Base-by-base conservation (phyloP, 2,113 vertebrate genomes). In the Eulacestoma nigropectus region DNA sequence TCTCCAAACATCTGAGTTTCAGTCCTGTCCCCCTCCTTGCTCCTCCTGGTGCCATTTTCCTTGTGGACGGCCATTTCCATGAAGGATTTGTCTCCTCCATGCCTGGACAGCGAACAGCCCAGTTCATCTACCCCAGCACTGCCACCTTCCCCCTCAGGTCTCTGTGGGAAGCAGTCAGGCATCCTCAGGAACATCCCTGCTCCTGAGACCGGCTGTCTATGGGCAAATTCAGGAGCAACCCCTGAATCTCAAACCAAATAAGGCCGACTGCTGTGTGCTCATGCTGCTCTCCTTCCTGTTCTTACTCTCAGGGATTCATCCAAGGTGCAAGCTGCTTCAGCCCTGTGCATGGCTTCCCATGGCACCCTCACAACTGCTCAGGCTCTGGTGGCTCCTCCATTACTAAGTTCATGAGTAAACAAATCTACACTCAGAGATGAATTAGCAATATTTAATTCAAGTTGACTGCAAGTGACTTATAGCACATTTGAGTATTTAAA, bases 171-270 rank as follows among this genome's bases (percentile, higher is more conserved):
- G 33, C 35, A 60, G 10, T 13, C 19, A 35, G 32, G 3, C 41
- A 60, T 56, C 44, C 27, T 52, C 35, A 44, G 21, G n/a, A 62
- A 11, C 41, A 70, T 46, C 37, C 22, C 47, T 50, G 11, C 79
- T 42, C n/a, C 25, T 4, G 6, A 55, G 33, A 49, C 6, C 7
- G 0, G 1, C 10, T n/a, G 9, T 16, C 23, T 27, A 1, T 63
- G 35, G 13, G 33, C 7, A 64, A 79, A 85, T 13, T 26, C 35
- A 22, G 59, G 53, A 73, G 25, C 8, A 5, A 11, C 25, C 26
- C n/a, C 26, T 27, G 37, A 42, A 49, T n/a, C 14, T 16, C 37
- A 80, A 44, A 32, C 12, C 21, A 41, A 63, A 68, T 5, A 47
- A 15, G 13, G 29, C 59, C 72, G 64, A 3, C 25, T 60, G 17